Evolutionary conservation across 2,797 vertebrate species (phyloP).

Genomic region (Taeniopygia guttata): DNA sequence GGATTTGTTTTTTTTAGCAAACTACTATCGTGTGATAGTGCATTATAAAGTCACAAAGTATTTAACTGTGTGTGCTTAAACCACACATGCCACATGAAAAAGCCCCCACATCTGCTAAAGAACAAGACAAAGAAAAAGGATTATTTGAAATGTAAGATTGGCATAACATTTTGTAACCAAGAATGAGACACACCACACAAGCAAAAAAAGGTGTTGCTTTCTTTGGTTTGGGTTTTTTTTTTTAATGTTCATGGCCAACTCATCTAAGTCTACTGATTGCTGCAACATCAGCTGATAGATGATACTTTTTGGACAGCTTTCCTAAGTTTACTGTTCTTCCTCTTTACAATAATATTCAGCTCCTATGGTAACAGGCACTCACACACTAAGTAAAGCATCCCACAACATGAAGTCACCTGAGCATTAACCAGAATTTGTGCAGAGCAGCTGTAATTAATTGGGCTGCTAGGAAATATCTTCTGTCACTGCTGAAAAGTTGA

Average conservation of each 20-base stretch:
- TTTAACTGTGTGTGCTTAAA: background rate
- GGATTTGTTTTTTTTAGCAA: background rate
- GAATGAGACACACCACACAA: rapidly evolving
- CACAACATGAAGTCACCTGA: background rate
- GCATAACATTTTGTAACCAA: background rate
- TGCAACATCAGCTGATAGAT: background rate
- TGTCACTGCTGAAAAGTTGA: background rate
- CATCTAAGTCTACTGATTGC: background rate
- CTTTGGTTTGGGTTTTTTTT: background rate
- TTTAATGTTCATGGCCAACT: background rate
- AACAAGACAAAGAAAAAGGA: background rate
- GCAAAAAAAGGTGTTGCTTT: background rate
- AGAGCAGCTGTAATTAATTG: background rate
- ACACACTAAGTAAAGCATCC: background rate
- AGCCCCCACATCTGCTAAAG: rapidly evolving
- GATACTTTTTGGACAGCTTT: background rate
- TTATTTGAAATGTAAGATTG: background rate
- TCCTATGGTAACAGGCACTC: background rate
- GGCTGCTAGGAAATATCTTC: background rate
- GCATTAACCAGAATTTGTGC: background rate
- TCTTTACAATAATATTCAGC: background rate
- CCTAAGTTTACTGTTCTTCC: background rate
- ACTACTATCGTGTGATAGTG: background rate
- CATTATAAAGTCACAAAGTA: background rate
- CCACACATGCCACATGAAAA: background rate